These are phyloP conservation scores for Pionites leucogaster DNA, from an alignment of 2,113 vertebrate genomes.

Conservation along the genomic window DNA sequence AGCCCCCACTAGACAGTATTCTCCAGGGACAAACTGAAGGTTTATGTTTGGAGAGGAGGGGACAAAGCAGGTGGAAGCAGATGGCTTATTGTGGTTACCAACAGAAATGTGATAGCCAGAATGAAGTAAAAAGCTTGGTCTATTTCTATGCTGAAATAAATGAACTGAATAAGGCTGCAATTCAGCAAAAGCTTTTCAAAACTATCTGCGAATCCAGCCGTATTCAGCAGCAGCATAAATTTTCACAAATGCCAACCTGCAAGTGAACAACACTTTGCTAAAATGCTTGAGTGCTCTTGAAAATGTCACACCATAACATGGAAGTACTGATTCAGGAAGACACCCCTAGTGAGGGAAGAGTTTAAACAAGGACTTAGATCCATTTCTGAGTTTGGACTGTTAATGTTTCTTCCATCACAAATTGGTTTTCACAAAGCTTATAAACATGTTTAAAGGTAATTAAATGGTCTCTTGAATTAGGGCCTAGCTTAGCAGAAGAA, in stretches of 20 bases:
- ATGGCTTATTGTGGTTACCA: neutral
- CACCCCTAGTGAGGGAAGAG: neutral
- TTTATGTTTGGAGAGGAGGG: neutral
- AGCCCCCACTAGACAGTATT: neutral
- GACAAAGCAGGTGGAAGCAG: neutral
- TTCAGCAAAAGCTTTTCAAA: constrained; percentile 37
- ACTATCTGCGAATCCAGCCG: neutral
- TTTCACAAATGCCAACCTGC: neutral
- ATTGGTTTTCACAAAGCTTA: neutral
- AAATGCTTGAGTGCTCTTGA: neutral
- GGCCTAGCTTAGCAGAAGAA: neutral
- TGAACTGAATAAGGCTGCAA: neutral
- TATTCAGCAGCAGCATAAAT: neutral
- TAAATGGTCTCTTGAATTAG: neutral
- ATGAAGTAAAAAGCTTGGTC: neutral
- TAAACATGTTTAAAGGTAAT: neutral
- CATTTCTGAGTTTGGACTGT: neutral
- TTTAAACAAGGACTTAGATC: neutral
- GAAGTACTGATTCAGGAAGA: neutral
- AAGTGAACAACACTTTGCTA: neutral
- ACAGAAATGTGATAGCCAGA: neutral
- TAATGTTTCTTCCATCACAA: neutral
- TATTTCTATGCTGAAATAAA: neutral
- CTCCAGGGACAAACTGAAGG: neutral
- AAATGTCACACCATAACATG: neutral